A percentile compares a stretch with the other conserved stretches of the same genome.
Conservation (phyloP, 2,888 invertebrate species). For the Sabellastarte sp. region DNA sequence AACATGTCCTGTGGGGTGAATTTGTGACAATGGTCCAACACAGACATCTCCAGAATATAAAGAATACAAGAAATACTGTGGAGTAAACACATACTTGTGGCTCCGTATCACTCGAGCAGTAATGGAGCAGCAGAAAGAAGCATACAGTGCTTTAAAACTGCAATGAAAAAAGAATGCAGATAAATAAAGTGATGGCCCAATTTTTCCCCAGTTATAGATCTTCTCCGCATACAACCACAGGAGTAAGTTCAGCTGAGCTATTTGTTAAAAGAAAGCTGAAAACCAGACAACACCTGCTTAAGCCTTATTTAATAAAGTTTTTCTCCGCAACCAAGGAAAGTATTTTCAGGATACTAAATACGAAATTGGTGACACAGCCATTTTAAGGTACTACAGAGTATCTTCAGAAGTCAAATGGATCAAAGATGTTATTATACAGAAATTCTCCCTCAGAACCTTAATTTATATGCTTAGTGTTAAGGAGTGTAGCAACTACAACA, state of each 20-base stretch:
- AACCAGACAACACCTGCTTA: neutral
- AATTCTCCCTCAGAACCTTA: no score
- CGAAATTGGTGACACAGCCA: neutral
- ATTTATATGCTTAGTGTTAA: no score
- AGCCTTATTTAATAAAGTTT: neutral
- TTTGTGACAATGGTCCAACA: neutral
- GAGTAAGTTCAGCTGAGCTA: neutral
- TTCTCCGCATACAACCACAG: neutral
- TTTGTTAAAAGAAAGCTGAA: neutral
- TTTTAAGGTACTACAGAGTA: neutral
- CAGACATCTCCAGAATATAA: neutral
- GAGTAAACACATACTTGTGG: neutral
- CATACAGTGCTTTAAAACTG: no score
- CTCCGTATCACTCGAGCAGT: neutral
- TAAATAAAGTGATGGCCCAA: neutral
- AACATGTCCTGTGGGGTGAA: neutral
- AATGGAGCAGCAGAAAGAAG: neutral
- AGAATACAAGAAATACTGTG: neutral
- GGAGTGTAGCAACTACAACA: no score
- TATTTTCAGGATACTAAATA: neutral
- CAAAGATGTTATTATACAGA: neutral
- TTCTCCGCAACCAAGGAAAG: neutral
- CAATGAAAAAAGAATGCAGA: no score
- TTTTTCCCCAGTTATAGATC: neutral
- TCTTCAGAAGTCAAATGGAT: no score